Percentiles rank a stretch among this genome's conserved stretches.
These are phyloP conservation scores for Pantherophis alleghaniensis DNA, from an alignment of 2,797 vertebrate genomes.

Conservation along the genomic window DNA sequence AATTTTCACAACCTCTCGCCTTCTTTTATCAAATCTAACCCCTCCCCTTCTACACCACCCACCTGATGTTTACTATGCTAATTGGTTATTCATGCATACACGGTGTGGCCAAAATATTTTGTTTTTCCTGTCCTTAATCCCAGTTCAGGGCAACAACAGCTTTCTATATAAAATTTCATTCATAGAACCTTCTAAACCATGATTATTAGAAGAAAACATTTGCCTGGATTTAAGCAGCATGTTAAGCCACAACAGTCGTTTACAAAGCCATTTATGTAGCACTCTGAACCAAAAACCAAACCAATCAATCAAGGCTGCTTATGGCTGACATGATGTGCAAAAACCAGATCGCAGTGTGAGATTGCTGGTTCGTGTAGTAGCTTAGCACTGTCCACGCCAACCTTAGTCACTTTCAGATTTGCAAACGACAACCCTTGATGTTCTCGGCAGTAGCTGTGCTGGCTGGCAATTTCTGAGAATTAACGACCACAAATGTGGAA, in stretches of 20 bases:
- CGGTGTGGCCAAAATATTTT: not conserved
- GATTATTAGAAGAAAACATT: not conserved
- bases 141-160: not conserved
- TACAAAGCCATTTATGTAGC: not conserved
- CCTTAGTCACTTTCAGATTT: not conserved
- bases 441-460: not conserved
- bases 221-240: not conserved
- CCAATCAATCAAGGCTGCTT: not conserved
- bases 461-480: not conserved
- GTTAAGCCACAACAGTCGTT: not conserved
- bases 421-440: not conserved
- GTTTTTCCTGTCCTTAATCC: not conserved
- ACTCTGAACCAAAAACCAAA: not conserved
- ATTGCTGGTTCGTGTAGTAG: not conserved
- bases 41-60: not conserved
- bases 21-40: not conserved
- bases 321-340: not conserved
- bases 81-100: not conserved
- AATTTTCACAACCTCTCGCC: not conserved
- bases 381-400: not conserved
- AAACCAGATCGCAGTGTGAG: not conserved
- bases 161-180: not conserved
- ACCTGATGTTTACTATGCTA: not conserved
- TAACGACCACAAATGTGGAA: not conserved
- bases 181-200: not conserved